Percentiles rank a stretch among this genome's conserved stretches.
Conservation (phyloP, 2,797 vertebrate species). For the Sarcoramphus papa region DNA sequence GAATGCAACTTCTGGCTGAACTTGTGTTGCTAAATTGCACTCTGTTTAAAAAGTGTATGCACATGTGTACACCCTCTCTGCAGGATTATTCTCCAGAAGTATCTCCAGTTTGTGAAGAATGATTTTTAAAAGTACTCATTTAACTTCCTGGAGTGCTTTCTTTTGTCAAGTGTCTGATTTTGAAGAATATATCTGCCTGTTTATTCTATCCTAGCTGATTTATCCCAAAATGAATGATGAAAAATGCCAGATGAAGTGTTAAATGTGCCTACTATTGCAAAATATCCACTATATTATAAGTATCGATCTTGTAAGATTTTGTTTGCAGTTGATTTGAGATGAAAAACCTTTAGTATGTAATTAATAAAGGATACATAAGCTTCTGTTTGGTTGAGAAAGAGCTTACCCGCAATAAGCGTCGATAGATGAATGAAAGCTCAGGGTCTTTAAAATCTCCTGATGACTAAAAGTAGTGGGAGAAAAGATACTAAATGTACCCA, state of each 20-base stretch:
- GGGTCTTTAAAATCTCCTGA: neutral
- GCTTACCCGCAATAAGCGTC: neutral
- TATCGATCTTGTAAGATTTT: neutral
- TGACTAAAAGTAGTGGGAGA: conserved; percentile 8
- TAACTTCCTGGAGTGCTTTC: neutral
- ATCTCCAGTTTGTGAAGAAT: neutral
- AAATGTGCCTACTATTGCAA: neutral
- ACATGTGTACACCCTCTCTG: neutral
- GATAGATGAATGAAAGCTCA: neutral
- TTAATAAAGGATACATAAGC: neutral
- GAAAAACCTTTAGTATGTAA: neutral
- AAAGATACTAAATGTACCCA: neutral
- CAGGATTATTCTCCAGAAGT: neutral
- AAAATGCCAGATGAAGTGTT: neutral
- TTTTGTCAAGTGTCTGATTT: neutral
- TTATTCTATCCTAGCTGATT: neutral
- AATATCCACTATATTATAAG: neutral
- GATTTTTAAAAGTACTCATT: neutral
- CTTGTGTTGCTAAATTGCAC: neutral
- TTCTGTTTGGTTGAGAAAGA: neutral
- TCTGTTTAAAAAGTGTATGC: neutral
- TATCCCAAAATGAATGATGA: neutral
- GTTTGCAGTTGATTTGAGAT: neutral
- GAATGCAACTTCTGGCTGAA: neutral
- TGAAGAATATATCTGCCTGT: neutral